Evolutionary conservation across 2,113 vertebrate genomes (phyloP).

Genomic region (Hippolais icterina): DNA sequence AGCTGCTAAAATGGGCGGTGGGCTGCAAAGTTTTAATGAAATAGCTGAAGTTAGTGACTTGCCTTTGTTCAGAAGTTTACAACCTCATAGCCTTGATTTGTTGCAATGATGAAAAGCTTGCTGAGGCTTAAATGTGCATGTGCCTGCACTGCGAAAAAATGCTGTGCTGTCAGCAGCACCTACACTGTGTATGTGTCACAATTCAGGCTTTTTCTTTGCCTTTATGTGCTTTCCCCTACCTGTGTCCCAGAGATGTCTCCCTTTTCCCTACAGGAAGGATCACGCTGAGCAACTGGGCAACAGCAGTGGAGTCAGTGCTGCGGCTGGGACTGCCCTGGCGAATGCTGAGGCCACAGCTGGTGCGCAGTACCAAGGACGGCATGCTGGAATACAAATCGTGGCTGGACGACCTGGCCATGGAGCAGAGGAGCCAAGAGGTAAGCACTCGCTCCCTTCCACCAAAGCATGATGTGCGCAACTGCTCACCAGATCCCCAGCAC

Average conservation of each 20-base stretch:
- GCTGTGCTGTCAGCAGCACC: not conserved
- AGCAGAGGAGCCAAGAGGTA: constrained; percentile 70
- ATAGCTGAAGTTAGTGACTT: not conserved
- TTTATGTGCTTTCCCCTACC: not conserved
- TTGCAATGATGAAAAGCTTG: not conserved
- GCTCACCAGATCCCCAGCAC: not conserved
- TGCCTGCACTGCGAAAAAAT: not conserved
- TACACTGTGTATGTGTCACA: not conserved
- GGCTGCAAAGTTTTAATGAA: not conserved
- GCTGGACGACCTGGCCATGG: constrained; percentile 70
- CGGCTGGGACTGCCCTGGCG: constrained; percentile 87
- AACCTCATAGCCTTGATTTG: not conserved
- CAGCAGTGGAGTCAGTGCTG: constrained; percentile 79
- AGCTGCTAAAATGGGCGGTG: not conserved
- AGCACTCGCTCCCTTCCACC: not conserved
- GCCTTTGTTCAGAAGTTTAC: not conserved
- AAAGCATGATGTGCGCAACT: not conserved
- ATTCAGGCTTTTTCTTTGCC: not conserved
- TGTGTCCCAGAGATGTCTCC: not conserved
- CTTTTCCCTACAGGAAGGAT: constrained; percentile 56
- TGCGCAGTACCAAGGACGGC: not conserved
- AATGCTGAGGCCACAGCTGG: constrained; percentile 83
- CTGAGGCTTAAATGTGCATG: not conserved
- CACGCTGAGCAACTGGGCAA: constrained; percentile 83
- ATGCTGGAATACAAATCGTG: constrained; percentile 73